Conservation (phyloP, 2,888 invertebrate species). For the Agrotis segetum region DNA sequence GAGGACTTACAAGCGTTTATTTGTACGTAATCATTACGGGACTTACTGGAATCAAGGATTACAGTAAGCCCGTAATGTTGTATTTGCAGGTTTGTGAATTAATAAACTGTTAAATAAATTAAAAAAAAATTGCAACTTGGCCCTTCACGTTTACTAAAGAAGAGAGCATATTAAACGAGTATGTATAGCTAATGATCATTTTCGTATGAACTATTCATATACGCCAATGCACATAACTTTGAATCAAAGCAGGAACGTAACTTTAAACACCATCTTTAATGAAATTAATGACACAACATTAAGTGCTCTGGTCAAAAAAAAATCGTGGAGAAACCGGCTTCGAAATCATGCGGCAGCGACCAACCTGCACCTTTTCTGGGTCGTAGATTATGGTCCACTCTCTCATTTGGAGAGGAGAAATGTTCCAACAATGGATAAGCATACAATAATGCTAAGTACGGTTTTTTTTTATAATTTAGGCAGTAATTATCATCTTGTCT, state of each 20-base stretch:
- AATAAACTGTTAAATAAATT: neutral
- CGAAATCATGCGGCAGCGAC: neutral
- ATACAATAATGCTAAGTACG: neutral
- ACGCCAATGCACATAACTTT: neutral
- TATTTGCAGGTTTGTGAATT: conserved; percentile 19
- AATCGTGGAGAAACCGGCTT: neutral
- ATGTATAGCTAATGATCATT: neutral
- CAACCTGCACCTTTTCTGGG: neutral
- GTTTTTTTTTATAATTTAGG: neutral
- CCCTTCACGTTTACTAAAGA: neutral
- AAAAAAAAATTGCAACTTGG: neutral
- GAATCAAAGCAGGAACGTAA: neutral
- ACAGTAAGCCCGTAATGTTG: neutral
- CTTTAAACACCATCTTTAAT: neutral
- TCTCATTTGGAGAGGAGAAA: neutral
- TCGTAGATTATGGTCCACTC: neutral
- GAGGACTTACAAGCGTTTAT: conserved; percentile 57
- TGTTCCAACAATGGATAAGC: neutral
- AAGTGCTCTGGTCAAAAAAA: no score
- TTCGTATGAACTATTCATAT: neutral
- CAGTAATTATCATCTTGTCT: no score
- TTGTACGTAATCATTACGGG: conserved; percentile 51
- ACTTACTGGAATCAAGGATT: conserved; percentile 29
- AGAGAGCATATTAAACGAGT: neutral
- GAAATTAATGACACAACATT: no score